Percentiles rank a stretch among this genome's conserved stretches.
Evolutionary conservation across 1,140 invertebrate genomes (phyloP).

Genomic region (Papilio aristodemus): DNA sequence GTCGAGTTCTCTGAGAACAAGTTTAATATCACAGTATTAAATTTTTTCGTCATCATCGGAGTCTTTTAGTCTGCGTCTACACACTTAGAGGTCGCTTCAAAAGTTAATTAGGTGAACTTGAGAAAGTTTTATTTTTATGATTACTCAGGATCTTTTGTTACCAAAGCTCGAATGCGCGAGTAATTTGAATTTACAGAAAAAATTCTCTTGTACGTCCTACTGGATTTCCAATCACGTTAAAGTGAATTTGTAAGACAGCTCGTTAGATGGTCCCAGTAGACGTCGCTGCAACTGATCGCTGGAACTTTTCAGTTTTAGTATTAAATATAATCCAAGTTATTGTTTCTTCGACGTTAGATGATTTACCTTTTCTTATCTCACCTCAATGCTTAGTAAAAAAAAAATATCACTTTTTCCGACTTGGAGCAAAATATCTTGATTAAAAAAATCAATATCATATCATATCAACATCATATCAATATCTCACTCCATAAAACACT

Average conservation of each 20-base stretch:
- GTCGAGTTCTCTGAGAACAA: conserved; percentile 21
- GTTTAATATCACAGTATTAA: conserved; percentile 36
- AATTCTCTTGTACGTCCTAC: conserved; percentile 4
- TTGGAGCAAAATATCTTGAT: no score
- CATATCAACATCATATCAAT: no score
- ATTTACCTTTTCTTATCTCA: no score
- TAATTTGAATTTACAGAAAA: conserved; percentile 27
- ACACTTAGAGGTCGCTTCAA: conserved; percentile 7
- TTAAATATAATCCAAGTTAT: neutral
- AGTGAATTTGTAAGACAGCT: conserved; percentile 20
- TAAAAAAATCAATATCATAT: no score
- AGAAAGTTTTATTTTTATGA: conserved; percentile 17
- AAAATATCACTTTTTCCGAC: no score
- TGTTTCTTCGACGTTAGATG: no score
- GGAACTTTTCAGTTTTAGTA: conserved; percentile 7
- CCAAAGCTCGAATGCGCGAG: neutral
- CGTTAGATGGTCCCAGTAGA: conserved; percentile 17
- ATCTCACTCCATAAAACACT: no score
- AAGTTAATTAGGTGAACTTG: conserved; percentile 27
- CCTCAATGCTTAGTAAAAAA: no score
- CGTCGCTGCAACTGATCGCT: neutral
- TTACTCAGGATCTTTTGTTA: conserved; percentile 17
- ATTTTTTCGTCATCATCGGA: conserved; percentile 31
- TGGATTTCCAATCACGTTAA: conserved; percentile 17
- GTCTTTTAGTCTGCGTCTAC: neutral